phyloP scores from a whole-genome alignment of 2,888 invertebrate species.

The Epistrophe grossulariae region DNA sequence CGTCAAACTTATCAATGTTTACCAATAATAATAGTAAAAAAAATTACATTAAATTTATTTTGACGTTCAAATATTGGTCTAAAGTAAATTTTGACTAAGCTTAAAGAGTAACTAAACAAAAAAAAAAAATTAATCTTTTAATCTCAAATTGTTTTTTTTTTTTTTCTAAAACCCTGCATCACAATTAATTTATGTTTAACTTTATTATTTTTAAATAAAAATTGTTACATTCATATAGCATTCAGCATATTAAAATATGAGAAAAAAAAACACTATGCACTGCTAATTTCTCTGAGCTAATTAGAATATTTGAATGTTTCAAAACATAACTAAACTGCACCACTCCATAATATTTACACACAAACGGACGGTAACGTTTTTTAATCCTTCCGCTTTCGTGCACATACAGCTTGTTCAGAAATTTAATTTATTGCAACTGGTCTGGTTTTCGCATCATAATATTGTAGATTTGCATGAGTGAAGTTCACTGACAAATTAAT shows the following conservation, averaged over 20 bases:
- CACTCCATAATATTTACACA: not conserved
- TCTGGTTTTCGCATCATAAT: slow-evolving; percentile 4
- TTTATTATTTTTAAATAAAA: too few relatives aligned
- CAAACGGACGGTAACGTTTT: slow-evolving; percentile 31
- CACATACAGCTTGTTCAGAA: not conserved
- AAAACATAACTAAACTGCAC: slow-evolving; percentile 10
- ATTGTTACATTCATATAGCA: not conserved
- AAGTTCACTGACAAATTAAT: slow-evolving; percentile 32
- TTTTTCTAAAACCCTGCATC: too few relatives aligned
- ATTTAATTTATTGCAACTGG: slow-evolving; percentile 24
- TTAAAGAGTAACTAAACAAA: too few relatives aligned
- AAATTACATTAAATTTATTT: too few relatives aligned
- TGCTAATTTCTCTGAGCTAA: slow-evolving; percentile 32
- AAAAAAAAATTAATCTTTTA: too few relatives aligned
- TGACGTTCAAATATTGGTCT: too few relatives aligned
- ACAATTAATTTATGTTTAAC: too few relatives aligned
- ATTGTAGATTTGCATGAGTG: slow-evolving; percentile 22
- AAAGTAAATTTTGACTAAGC: too few relatives aligned
- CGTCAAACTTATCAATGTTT: too few relatives aligned
- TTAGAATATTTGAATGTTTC: slow-evolving; percentile 35
- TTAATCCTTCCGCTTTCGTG: not conserved
- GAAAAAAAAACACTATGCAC: not conserved
- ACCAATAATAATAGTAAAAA: too few relatives aligned
- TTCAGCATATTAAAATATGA: not conserved
- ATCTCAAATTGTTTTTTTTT: too few relatives aligned